A percentile compares a stretch with the other conserved stretches of the same genome.
These are phyloP conservation scores for Platyscapa corneri DNA, from an alignment of 1,140 invertebrate species.

Conservation along the genomic window DNA sequence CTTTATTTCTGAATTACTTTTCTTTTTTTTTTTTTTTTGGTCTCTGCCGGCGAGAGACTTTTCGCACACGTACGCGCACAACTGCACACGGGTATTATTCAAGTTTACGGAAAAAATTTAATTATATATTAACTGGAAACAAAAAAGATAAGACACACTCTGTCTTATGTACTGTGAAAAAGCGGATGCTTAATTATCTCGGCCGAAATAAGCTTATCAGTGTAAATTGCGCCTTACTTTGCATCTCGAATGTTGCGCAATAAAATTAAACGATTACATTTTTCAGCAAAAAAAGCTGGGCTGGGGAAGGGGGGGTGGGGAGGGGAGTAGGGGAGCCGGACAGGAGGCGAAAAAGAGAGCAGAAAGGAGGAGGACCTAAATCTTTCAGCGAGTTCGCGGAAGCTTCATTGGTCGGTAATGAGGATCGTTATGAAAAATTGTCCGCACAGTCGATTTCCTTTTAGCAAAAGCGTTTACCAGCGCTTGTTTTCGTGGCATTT, in stretches of 20 bases:
- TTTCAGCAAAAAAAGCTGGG: neutral
- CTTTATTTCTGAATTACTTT: slow-evolving; percentile 8
- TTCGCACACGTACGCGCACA: neutral
- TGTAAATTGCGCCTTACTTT: neutral
- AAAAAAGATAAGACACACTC: slow-evolving; percentile 3
- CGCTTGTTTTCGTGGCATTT: neutral
- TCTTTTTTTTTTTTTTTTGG: too few relatives aligned
- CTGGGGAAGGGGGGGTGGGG: neutral
- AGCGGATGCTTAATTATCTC: slow-evolving; percentile 32
- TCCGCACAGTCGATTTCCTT: slow-evolving; percentile 62
- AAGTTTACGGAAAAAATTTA: slow-evolving; percentile 13
- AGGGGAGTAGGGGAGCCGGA: too few relatives aligned
- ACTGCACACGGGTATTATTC: too few relatives aligned
- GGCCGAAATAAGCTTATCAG: slow-evolving; percentile 34
- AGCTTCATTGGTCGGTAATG: slow-evolving; percentile 34
- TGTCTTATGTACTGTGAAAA: neutral
- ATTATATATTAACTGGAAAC: slow-evolving; percentile 18
- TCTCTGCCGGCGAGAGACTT: neutral
- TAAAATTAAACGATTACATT: slow-evolving; percentile 29
- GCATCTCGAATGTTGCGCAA: slow-evolving; percentile 14
- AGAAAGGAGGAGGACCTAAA: neutral
- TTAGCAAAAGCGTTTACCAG: slow-evolving; percentile 40
- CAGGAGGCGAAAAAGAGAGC: neutral
- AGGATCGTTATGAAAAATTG: slow-evolving; percentile 42
- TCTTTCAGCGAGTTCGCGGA: neutral